Evolutionary conservation across 2,797 vertebrate species (phyloP).

Genomic region (Ceryle rudis): DNA sequence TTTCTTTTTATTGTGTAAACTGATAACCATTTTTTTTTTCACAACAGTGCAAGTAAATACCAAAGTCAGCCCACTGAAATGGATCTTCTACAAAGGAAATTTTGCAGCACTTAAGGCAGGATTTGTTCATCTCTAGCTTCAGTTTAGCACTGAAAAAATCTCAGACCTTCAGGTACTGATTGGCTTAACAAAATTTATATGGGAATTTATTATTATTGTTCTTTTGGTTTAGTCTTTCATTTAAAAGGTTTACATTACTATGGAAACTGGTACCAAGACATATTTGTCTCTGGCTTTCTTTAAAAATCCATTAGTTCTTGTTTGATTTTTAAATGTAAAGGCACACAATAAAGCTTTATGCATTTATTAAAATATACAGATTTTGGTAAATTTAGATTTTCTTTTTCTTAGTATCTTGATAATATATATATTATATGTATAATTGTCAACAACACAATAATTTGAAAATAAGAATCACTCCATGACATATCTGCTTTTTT

Average conservation of each 20-base stretch:
- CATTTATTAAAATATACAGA: conserved; percentile 89
- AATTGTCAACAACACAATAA: conserved; percentile 75
- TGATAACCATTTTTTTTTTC: not conserved
- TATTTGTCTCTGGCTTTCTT: conserved; percentile 56
- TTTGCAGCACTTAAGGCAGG: conserved; percentile 58
- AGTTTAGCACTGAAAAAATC: conserved; percentile 38
- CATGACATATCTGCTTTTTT: conserved; percentile 88
- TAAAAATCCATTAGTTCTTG: conserved; percentile 46
- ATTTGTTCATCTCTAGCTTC: conserved; percentile 35
- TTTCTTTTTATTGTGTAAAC: conserved; percentile 62
- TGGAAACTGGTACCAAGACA: conserved; percentile 62
- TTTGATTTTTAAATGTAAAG: conserved; percentile 75
- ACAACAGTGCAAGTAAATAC: conserved; percentile 51
- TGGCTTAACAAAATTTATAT: conserved; percentile 31
- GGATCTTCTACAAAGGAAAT: conserved; percentile 46
- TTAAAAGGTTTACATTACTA: conserved; percentile 61
- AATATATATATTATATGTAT: conserved; percentile 53
- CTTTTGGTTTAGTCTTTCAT: conserved; percentile 32
- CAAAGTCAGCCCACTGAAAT: conserved; percentile 31
- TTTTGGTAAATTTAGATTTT: conserved; percentile 82
- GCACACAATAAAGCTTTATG: conserved; percentile 85
- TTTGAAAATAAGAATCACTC: conserved; percentile 83
- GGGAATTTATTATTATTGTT: not conserved
- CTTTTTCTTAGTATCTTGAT: conserved; percentile 69
- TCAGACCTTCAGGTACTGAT: conserved; percentile 19